Conservation (phyloP, 2,888 invertebrate species). For the Icerya purchasi region DNA sequence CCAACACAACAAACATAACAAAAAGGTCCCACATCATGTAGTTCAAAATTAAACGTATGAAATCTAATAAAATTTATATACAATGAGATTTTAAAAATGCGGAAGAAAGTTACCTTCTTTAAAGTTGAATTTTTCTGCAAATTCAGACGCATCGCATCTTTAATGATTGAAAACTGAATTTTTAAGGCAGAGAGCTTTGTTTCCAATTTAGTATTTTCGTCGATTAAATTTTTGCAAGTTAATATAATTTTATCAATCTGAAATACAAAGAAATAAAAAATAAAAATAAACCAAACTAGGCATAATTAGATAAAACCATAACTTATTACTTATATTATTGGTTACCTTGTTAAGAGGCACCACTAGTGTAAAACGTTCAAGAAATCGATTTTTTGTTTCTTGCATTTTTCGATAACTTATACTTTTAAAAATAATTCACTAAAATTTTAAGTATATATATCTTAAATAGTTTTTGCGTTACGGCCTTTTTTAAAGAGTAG, state of each 20-base stretch:
- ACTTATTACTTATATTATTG: too few relatives aligned
- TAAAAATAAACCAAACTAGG: conserved; percentile 5
- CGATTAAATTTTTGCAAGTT: conserved; percentile 38
- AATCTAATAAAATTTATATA: background rate
- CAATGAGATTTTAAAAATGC: too few relatives aligned
- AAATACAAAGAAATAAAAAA: conserved; percentile 26
- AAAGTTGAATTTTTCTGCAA: background rate
- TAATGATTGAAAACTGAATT: conserved; percentile 33
- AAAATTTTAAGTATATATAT: too few relatives aligned
- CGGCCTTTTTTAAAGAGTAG: too few relatives aligned
- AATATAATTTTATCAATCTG: conserved; percentile 34
- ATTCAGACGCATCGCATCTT: conserved; percentile 21
- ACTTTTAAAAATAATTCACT: too few relatives aligned
- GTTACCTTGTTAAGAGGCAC: too few relatives aligned
- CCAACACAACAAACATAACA: too few relatives aligned
- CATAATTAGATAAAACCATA: background rate
- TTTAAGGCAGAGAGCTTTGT: conserved; percentile 33
- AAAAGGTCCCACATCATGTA: too few relatives aligned
- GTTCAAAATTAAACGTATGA: background rate
- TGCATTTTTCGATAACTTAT: background rate
- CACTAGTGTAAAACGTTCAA: too few relatives aligned
- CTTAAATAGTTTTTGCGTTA: too few relatives aligned
- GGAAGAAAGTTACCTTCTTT: background rate
- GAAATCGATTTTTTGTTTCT: background rate
- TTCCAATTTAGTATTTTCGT: conserved; percentile 37